Conservation (phyloP, 2,797 vertebrate genomes). For the Nannoperca obscura region DNA sequence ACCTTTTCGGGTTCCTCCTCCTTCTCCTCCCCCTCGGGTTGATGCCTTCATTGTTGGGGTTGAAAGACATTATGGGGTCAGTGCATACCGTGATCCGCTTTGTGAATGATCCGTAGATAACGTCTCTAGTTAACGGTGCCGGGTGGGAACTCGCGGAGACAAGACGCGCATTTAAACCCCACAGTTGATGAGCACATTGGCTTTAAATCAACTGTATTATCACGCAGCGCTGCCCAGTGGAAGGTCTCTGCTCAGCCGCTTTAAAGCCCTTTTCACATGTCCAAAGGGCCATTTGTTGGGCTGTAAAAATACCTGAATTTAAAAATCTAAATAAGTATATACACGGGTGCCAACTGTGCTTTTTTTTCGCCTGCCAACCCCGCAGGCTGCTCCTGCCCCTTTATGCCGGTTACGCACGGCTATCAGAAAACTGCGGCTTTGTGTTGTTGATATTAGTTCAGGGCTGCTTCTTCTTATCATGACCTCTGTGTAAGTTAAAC, state of each 20-base stretch:
- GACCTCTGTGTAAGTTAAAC: background rate
- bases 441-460: background rate
- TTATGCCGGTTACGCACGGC: background rate
- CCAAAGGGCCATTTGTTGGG: slow-evolving; percentile 36
- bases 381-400: background rate
- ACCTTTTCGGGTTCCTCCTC: slow-evolving; percentile 40
- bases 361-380: slow-evolving; percentile 6
- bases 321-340: background rate
- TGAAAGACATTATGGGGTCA: slow-evolving; percentile 48
- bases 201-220: slow-evolving; percentile 75
- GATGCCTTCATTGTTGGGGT: slow-evolving; percentile 31
- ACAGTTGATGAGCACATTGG: slow-evolving; percentile 50
- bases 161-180: slow-evolving; percentile 57
- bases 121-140: slow-evolving; percentile 15
- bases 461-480: background rate
- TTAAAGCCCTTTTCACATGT: slow-evolving; percentile 5
- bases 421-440: slow-evolving; percentile 4
- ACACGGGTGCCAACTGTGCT: background rate
- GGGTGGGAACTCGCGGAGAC: slow-evolving; percentile 41
- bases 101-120: slow-evolving; percentile 61
- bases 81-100: slow-evolving; percentile 48
- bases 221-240: slow-evolving; percentile 5
- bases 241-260: slow-evolving; percentile 10
- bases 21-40: slow-evolving; percentile 38
- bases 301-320: background rate